Evolutionary conservation across 1,140 invertebrate species (phyloP).

Genomic region (Lysiphlebus fabarum): DNA sequence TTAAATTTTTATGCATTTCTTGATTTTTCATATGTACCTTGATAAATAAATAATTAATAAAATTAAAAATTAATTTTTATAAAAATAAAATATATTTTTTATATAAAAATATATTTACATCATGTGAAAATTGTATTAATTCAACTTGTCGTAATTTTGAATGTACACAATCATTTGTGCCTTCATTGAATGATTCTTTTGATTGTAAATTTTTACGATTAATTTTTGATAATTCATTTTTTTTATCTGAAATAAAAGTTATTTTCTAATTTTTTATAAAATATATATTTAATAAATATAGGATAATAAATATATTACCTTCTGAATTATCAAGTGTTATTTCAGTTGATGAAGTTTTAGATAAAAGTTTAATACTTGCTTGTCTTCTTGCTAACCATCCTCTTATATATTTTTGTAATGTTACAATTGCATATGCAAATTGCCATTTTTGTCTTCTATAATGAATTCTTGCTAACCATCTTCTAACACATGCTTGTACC

Average conservation of each 20-base stretch:
- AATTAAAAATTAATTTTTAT: background rate
- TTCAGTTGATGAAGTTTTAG: conserved; percentile 26
- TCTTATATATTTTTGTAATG: conserved; percentile 65
- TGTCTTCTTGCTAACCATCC: conserved; percentile 62
- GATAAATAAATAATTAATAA: background rate
- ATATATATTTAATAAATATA: too few species aligned
- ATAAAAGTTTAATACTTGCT: conserved; percentile 48
- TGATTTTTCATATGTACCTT: conserved; percentile 69
- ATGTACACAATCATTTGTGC: conserved; percentile 42
- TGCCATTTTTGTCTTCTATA: conserved; percentile 61
- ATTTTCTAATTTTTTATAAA: too few species aligned
- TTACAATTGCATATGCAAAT: conserved; percentile 64
- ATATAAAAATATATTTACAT: conserved; percentile 37
- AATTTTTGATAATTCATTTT: too few species aligned
- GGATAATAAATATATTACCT: too few species aligned
- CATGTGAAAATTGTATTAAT: conserved; percentile 56
- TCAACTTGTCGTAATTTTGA: conserved; percentile 51
- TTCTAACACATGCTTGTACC: conserved; percentile 68
- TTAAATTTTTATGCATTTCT: conserved; percentile 66
- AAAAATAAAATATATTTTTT: background rate
- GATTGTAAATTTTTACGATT: too few species aligned
- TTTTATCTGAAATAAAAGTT: too few species aligned
- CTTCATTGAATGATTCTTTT: too few species aligned
- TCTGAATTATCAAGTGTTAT: background rate
- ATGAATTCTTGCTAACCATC: conserved; percentile 66